A percentile compares a stretch with the other conserved stretches of the same genome.
These are phyloP conservation scores for Kryptolebias marmoratus DNA, from an alignment of 2,113 vertebrate genomes.

Conservation along the genomic window DNA sequence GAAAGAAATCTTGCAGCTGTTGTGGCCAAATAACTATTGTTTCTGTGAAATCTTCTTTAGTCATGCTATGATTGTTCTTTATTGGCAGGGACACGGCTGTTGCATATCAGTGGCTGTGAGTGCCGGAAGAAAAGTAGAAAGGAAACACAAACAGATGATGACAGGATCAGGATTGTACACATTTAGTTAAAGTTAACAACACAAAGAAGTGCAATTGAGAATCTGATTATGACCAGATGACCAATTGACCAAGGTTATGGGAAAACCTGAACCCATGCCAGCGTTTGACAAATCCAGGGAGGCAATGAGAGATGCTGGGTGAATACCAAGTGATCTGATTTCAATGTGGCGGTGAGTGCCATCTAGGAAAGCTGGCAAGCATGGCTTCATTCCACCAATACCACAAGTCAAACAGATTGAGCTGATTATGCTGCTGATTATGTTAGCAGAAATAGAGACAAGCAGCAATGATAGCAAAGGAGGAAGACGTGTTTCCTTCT, in stretches of 20 bases:
- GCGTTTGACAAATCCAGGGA: slow-evolving; percentile 46
- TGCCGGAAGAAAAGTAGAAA: slow-evolving; percentile 29
- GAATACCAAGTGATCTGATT: slow-evolving; percentile 59
- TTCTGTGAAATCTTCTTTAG: slow-evolving; percentile 64
- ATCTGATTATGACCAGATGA: slow-evolving; percentile 46
- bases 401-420: slow-evolving; percentile 57
- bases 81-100: slow-evolving; percentile 58
- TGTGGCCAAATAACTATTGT: slow-evolving; percentile 56
- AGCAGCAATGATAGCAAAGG: slow-evolving; percentile 29
- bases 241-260: slow-evolving; percentile 33
- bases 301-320: slow-evolving; percentile 30
- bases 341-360: slow-evolving; percentile 31
- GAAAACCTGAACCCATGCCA: slow-evolving; percentile 33
- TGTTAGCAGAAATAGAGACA: slow-evolving; percentile 51
- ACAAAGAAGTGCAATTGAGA: slow-evolving; percentile 7
- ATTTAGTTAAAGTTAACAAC: slow-evolving; percentile 30
- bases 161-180: slow-evolving; percentile 32
- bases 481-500: slow-evolving; percentile 17
- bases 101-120: slow-evolving; percentile 36
- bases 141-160: slow-evolving; percentile 45
- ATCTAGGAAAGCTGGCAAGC: slow-evolving; percentile 41
- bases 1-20: slow-evolving; percentile 18
- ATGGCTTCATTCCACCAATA: slow-evolving; percentile 20
- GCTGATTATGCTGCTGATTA: slow-evolving; percentile 65
- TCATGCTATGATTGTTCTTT: slow-evolving; percentile 50